Base-by-base conservation (phyloP, 2,113 vertebrate genomes). In the Myotis davidii region DNA sequence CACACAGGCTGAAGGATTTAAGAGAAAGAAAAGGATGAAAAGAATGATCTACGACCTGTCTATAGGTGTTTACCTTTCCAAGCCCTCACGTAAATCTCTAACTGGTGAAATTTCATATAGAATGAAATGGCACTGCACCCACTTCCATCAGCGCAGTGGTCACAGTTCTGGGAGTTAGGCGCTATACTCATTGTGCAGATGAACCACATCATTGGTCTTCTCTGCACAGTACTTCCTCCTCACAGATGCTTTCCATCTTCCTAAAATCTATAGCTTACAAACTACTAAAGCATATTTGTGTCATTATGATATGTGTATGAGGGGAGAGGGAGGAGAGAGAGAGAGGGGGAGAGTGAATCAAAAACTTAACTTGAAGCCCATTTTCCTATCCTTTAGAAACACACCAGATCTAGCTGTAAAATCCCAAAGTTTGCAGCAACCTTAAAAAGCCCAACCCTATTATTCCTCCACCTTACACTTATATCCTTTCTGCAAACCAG, bases 281-380 rank as follows among this genome's bases (percentile, higher is more conserved):
- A 69, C 3, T 56, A 54, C 72, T 82, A 16, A 92, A 23, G 76
- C 20, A 2, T 65, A 29, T 14, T 73, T 72, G 12, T 37, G 32
- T 70, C 34, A n/a, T 6, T n/a, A 17, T 48, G 64, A 70, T 34
- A 1, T 8, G 2, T 18, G 10, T 1, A 3, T 23, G 0, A 34
- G 0, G 6, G 2, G 6, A 42, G 7, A 17, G 69, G 9, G 39
- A 3, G 1, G 0, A 23, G 0, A 2, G 2, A 21, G 69, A 6
- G 45, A 4, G 3, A 39, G 37, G 69, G 14, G 23, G 13, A 78
- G 10, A 5, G 3, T 14, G 7, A n/a, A 67, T 72, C 2, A 65
- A 86, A 94, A 64, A 9, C 16, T 48, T 70, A 54, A 64, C 5
- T 39, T 34, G 6, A 65, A 94, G 12, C 5, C 3, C 61, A 23